Evolutionary conservation across 2,797 vertebrate genomes (phyloP), one percentile per base, ranked within the genome.

Genomic region (Paguma larvata): DNA sequence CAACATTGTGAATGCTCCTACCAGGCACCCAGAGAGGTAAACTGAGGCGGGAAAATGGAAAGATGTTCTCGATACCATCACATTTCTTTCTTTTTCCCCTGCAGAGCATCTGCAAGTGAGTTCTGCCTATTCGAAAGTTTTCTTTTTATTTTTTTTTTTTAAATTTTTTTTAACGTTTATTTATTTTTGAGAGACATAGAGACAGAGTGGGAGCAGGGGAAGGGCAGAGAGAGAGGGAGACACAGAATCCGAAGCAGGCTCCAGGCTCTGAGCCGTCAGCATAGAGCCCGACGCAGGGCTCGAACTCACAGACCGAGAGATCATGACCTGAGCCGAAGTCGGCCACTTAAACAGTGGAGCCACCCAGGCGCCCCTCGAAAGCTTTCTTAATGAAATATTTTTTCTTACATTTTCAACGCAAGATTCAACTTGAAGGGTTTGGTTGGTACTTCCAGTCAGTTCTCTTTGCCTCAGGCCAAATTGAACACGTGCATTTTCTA

Each of bases 51-150:
- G 34, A 5, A 30, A 79, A n/a, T 10, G 3, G 18, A 46, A 89
- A 79, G n/a, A 34, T 27, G 34, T 16, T 86, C 32, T 27, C 46
- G 56, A 78, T 4, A 21, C 14, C 21, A 16, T 46, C 34, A 6
- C 46, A 32, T 73, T 65, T 72, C 84, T 53, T 85, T 92, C 44
- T 46, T 56, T 85, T 89, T 96, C 68, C 34, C 92, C 79, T 84
- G 68, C 38, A 84, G 63, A 77, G 27, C 21, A 67, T 15, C 25
- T 13, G 34, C 12, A 44, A 72, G 59, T 84, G 27, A 92, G 67
- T 46, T 77, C 34, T 46, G 32, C 46, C 34, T 79, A 23, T 46
- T 46, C 70, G 68, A 85, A 79, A 32, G 9, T 44, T 82, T 93
- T 85, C 34, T 56, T 84, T 38, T 38, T 38, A 38, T 38, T 38